phyloP scores from a whole-genome alignment of 2,888 invertebrate species.

The Oxyteleia sp. region DNA sequence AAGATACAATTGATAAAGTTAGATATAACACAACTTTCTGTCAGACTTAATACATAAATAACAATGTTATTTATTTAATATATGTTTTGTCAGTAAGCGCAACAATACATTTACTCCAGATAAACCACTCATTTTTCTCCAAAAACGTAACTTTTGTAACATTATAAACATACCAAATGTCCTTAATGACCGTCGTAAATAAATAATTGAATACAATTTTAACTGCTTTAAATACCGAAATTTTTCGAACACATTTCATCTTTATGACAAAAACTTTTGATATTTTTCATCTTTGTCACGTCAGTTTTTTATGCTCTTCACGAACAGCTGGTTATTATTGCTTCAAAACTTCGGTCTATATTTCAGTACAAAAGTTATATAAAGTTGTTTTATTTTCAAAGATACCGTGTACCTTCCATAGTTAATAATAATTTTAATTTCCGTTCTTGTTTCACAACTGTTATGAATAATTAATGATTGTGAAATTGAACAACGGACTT shows the following conservation, averaged over 20 bases:
- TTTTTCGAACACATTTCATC: conserved; percentile 15
- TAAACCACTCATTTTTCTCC: conserved; percentile 20
- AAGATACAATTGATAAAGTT: not conserved
- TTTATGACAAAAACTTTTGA: conserved; percentile 28
- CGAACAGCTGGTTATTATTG: conserved; percentile 42
- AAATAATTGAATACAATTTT: conserved; percentile 17
- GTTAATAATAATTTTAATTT: conserved; percentile 13
- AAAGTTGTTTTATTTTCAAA: conserved; percentile 23
- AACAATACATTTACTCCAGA: conserved; percentile 9
- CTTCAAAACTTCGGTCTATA: conserved; percentile 33
- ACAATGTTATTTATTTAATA: not conserved
- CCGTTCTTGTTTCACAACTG: not conserved
- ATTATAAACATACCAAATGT: not conserved
- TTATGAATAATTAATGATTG: not conserved
- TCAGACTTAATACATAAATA: too few species aligned
- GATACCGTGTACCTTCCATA: conserved; percentile 7
- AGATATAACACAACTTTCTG: too few species aligned
- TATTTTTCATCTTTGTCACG: conserved; percentile 33
- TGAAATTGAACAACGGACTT: not conserved
- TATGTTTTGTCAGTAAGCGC: not conserved
- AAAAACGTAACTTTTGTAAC: not conserved
- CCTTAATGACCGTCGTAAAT: not conserved
- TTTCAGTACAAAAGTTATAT: conserved; percentile 33
- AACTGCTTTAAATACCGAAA: not conserved
- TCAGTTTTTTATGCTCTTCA: conserved; percentile 21